phyloP scores from a whole-genome alignment of 1,140 invertebrate species.

The Antheraea mylitta region DNA sequence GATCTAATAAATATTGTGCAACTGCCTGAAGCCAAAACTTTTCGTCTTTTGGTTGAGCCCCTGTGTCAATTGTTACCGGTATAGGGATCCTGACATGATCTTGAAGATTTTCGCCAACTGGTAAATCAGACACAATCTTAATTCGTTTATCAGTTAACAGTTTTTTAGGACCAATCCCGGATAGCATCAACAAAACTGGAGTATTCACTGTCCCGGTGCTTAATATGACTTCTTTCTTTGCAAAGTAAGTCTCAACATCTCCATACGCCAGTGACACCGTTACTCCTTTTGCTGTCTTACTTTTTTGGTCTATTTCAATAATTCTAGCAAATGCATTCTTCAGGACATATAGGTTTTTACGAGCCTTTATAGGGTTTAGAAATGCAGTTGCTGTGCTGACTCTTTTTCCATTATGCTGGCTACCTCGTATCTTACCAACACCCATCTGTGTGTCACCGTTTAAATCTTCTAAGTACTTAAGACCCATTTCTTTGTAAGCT shows the following conservation, averaged over 20 bases:
- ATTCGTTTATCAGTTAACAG: slow-evolving; percentile 63
- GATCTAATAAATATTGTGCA: slow-evolving; percentile 48
- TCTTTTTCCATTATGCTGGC: slow-evolving; percentile 79
- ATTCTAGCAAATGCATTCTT: slow-evolving; percentile 61
- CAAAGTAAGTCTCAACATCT: slow-evolving; percentile 72
- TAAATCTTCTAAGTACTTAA: slow-evolving; percentile 61
- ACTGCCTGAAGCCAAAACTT: slow-evolving; percentile 55
- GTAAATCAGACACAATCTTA: slow-evolving; percentile 81
- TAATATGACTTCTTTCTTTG: slow-evolving; percentile 85
- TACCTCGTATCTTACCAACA: slow-evolving; percentile 68
- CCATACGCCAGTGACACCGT: slow-evolving; percentile 58
- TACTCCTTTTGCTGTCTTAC: slow-evolving; percentile 38
- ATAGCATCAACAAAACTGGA: slow-evolving; percentile 78
- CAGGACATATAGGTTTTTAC: slow-evolving; percentile 84
- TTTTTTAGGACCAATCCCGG: slow-evolving; percentile 65
- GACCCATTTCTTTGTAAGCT: slow-evolving; percentile 61
- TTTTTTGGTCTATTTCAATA: slow-evolving; percentile 45
- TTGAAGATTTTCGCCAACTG: slow-evolving; percentile 87
- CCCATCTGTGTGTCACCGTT: slow-evolving; percentile 76
- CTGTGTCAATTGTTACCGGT: slow-evolving; percentile 80
- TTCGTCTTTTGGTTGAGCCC: slow-evolving; percentile 55
- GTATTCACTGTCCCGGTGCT: slow-evolving; percentile 86
- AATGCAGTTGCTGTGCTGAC: slow-evolving; percentile 83
- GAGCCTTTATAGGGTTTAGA: slow-evolving; percentile 76
- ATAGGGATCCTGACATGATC: slow-evolving; percentile 87